phyloP scores from a whole-genome alignment of 2,888 invertebrate genomes.

The Drosophila cognata region DNA sequence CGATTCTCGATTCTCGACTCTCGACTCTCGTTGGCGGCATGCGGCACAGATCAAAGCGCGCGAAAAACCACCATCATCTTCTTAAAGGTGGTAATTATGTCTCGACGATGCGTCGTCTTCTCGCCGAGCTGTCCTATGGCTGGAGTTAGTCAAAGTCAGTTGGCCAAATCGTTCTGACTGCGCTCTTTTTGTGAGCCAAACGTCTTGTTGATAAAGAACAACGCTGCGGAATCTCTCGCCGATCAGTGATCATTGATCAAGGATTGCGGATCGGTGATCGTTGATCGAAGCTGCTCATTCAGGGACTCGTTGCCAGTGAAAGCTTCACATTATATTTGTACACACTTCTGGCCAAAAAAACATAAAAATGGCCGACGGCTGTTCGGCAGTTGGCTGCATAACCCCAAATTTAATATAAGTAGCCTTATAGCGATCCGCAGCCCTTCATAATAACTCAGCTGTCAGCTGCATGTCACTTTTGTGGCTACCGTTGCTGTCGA shows the following conservation, averaged over 20 bases:
- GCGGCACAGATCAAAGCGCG: slow-evolving; percentile 83
- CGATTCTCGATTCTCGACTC: slow-evolving; percentile 1
- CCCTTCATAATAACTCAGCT: slow-evolving; percentile 77
- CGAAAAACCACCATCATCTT: slow-evolving; percentile 84
- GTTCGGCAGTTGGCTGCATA: slow-evolving; percentile 27
- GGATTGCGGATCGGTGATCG: slow-evolving; percentile 25
- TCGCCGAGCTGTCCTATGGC: not conserved
- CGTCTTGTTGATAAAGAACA: slow-evolving; percentile 48
- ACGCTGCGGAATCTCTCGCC: slow-evolving; percentile 24
- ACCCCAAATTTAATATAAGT: slow-evolving; percentile 60
- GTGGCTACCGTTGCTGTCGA: slow-evolving; percentile 79
- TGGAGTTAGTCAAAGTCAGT: slow-evolving; percentile 27
- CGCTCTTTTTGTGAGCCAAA: slow-evolving; percentile 20
- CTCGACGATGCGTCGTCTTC: slow-evolving; percentile 58
- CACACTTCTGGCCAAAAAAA: slow-evolving; percentile 54
- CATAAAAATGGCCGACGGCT: slow-evolving; percentile 69
- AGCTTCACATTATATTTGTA: slow-evolving; percentile 75
- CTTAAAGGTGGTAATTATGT: slow-evolving; percentile 84
- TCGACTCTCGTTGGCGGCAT: slow-evolving; percentile 43
- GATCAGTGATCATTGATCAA: slow-evolving; percentile 28
- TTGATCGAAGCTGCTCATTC: slow-evolving; percentile 8
- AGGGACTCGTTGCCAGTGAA: slow-evolving; percentile 51
- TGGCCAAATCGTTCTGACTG: slow-evolving; percentile 36
- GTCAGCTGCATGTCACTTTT: slow-evolving; percentile 82
- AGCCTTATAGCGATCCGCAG: slow-evolving; percentile 31